Evolutionary conservation across 2,797 vertebrate genomes (phyloP).

Genomic region (Phataginus tetradactyla): DNA sequence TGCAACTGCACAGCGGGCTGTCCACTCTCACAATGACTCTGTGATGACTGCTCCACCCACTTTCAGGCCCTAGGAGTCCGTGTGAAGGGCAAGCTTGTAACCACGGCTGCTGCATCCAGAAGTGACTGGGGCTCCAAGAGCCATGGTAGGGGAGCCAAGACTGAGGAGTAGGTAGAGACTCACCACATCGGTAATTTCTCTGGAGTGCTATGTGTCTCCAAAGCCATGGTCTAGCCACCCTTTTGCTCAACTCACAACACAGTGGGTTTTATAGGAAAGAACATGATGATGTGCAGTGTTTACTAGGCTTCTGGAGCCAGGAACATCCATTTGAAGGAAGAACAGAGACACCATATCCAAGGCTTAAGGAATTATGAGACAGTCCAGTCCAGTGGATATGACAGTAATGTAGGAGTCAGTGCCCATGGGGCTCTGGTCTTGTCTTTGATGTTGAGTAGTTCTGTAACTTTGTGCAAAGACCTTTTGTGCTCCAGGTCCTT

Average conservation of each 20-base stretch:
- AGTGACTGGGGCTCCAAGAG: not conserved
- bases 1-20: not conserved
- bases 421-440: not conserved
- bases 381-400: not conserved
- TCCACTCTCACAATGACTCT: not conserved
- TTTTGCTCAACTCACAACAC: not conserved
- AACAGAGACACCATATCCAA: not conserved
- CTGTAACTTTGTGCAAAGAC: not conserved
- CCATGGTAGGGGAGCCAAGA: not conserved
- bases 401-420: no score
- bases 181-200: not conserved
- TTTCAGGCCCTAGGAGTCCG: not conserved
- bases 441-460: not conserved
- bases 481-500: not conserved
- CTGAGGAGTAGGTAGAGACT: not conserved
- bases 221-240: not conserved
- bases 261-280: not conserved
- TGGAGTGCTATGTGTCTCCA: not conserved
- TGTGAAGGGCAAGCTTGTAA: not conserved
- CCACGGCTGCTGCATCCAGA: not conserved
- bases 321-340: not conserved
- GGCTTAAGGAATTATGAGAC: not conserved
- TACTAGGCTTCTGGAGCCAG: not conserved
- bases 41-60: not conserved
- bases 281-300: not conserved